Evolutionary conservation across 2,888 invertebrate genomes (phyloP).

Genomic region (Schrankia costaestrigalis): DNA sequence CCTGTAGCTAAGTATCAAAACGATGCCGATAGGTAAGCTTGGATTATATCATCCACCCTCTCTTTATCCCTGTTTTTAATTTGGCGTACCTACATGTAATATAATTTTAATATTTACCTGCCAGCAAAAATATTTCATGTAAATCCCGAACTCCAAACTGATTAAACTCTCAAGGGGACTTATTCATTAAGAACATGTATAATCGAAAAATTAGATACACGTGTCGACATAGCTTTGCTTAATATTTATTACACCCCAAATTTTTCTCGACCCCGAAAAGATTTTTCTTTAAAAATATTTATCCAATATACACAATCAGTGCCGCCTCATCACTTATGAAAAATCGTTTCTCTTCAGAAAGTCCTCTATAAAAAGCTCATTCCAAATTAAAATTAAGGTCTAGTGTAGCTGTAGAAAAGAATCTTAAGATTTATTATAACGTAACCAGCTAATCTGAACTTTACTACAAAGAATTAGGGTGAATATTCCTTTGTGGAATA

Average conservation of each 20-base stretch:
- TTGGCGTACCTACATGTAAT: conserved; percentile 17
- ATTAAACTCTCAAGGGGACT: conserved; percentile 47
- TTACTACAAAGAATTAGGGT: conserved; percentile 28
- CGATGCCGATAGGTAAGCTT: conserved; percentile 37
- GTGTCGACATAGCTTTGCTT: conserved; percentile 62
- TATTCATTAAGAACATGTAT: conserved; percentile 51
- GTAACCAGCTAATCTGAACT: conserved; percentile 37
- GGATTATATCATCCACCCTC: conserved; percentile 35
- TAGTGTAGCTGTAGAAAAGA: conserved; percentile 63
- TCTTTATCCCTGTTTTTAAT: conserved; percentile 27
- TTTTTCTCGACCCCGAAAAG: conserved; percentile 56
- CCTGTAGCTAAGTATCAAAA: conserved; percentile 36
- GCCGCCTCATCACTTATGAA: conserved; percentile 79
- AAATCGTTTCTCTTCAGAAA: conserved; percentile 72
- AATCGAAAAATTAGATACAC: conserved; percentile 73
- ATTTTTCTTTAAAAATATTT: conserved; percentile 75
- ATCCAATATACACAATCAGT: conserved; percentile 75
- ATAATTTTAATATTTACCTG: conserved; percentile 37
- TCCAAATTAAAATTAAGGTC: conserved; percentile 80
- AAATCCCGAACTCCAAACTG: conserved; percentile 37
- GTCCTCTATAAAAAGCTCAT: conserved; percentile 78
- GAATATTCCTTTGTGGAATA: conserved; percentile 32
- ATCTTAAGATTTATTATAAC: conserved; percentile 45
- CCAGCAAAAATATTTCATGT: conserved; percentile 40
- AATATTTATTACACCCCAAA: conserved; percentile 64